phyloP scores from a whole-genome alignment of 2,888 invertebrate species.

The Linnaemya vulpina region DNA sequence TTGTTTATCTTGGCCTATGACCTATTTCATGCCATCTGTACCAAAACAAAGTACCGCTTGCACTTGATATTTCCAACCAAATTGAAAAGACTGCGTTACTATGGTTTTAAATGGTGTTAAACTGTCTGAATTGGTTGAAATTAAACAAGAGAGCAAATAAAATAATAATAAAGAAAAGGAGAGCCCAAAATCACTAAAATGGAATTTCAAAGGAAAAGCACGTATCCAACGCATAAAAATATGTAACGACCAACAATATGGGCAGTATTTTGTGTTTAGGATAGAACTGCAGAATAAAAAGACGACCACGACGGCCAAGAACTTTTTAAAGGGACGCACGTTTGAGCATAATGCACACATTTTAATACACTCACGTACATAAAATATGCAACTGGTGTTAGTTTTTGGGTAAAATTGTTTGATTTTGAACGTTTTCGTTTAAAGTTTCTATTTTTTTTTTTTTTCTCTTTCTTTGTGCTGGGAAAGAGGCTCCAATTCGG shows the following conservation, averaged over 20 bases:
- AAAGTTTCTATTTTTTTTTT: not conserved
- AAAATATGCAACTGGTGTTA: slow-evolving; percentile 64
- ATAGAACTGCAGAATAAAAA: slow-evolving; percentile 22
- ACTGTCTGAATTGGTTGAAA: slow-evolving; percentile 35
- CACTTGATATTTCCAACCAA: not conserved
- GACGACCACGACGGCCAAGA: slow-evolving; percentile 14
- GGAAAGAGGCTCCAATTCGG: slow-evolving; percentile 70
- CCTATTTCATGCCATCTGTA: too few species aligned
- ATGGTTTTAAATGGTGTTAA: slow-evolving; percentile 45
- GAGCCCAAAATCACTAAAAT: slow-evolving; percentile 42
- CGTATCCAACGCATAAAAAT: slow-evolving; percentile 68
- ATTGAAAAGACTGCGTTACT: not conserved
- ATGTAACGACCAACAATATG: slow-evolving; percentile 56
- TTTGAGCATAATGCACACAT: slow-evolving; percentile 37
- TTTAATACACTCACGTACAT: slow-evolving; percentile 18
- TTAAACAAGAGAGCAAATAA: not conserved
- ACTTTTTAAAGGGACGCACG: slow-evolving; percentile 39
- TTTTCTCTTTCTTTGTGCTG: not conserved
- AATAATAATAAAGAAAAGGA: slow-evolving; percentile 3
- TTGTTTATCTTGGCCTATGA: too few species aligned
- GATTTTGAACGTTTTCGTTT: slow-evolving; percentile 53
- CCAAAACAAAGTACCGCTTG: too few species aligned
- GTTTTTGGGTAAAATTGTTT: slow-evolving; percentile 56
- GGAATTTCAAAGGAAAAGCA: slow-evolving; percentile 61
- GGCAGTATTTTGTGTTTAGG: slow-evolving; percentile 24